Evolutionary conservation across 1,140 invertebrate genomes (phyloP).

Genomic region (Temnothorax curvispinosus): DNA sequence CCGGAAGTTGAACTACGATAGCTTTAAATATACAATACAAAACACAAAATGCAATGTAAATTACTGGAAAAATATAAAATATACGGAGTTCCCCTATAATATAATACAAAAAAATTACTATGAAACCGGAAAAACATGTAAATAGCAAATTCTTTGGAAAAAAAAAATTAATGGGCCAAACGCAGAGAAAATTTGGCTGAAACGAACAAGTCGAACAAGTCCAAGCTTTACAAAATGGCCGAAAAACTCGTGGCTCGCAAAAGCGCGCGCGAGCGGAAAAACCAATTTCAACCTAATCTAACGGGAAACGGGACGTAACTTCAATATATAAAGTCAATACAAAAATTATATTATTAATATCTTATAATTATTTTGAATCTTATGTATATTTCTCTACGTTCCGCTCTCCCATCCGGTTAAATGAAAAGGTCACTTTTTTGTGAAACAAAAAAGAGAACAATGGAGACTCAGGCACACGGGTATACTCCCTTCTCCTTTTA

Average conservation of each 20-base stretch:
- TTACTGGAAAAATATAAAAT: no score
- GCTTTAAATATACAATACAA: no score
- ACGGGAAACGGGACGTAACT: background rate
- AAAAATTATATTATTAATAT: background rate
- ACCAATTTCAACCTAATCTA: background rate
- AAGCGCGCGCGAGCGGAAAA: background rate
- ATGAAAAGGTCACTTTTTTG: background rate
- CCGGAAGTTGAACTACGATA: no score
- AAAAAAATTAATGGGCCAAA: background rate
- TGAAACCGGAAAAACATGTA: background rate
- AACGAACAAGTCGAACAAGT: no score
- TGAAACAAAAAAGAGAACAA: background rate
- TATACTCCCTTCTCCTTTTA: no score
- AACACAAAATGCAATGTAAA: no score
- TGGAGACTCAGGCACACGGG: background rate
- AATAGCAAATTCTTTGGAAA: no score
- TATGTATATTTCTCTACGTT: background rate
- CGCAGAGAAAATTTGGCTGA: background rate
- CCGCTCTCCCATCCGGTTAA: background rate
- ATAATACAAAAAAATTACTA: no score
- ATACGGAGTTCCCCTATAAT: no score
- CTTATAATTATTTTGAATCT: background rate
- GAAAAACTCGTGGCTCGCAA: background rate
- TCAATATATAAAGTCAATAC: background rate
- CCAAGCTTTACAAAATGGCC: slow-evolving; percentile 16